Evolutionary conservation across 2,797 vertebrate genomes (phyloP).

Genomic region (Eutrigla gurnardus): DNA sequence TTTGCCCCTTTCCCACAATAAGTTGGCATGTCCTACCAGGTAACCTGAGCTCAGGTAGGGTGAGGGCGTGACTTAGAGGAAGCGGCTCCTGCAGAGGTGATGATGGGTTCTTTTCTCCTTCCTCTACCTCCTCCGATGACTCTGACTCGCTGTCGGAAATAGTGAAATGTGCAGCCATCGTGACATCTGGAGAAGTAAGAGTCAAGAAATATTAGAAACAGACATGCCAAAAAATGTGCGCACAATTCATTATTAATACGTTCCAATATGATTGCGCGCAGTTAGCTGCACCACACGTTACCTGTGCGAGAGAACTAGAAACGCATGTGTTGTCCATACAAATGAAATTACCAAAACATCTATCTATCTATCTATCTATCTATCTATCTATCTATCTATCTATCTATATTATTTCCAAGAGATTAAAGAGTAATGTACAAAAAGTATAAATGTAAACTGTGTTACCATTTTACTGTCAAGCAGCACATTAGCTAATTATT

Average conservation of each 20-base stretch:
- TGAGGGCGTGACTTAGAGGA: conserved; percentile 23
- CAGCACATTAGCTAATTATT: conserved; percentile 7
- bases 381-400: no score
- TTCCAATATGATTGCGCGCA: neutral
- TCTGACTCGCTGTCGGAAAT: conserved; percentile 85
- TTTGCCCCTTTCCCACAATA: neutral
- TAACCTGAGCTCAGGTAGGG: conserved; percentile 52
- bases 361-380: no score
- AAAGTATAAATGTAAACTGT: neutral
- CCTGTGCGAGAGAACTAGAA: neutral
- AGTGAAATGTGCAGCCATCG: conserved; percentile 79
- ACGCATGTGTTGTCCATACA: neutral
- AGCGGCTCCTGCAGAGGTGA: neutral
- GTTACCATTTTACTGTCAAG: neutral
- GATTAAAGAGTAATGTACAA: neutral
- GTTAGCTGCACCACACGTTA: conserved; percentile 11
- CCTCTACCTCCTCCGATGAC: conserved; percentile 75
- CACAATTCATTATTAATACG: neutral
- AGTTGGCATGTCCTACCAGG: conserved; percentile 54
- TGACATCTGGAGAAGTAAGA: conserved; percentile 68
- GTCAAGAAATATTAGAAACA: neutral
- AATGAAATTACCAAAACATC: neutral
- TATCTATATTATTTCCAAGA: neutral
- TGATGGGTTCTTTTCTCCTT: conserved; percentile 39
- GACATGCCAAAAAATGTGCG: no score